phyloP scores from a whole-genome alignment of 2,797 vertebrate species.

The Crax fasciolata region DNA sequence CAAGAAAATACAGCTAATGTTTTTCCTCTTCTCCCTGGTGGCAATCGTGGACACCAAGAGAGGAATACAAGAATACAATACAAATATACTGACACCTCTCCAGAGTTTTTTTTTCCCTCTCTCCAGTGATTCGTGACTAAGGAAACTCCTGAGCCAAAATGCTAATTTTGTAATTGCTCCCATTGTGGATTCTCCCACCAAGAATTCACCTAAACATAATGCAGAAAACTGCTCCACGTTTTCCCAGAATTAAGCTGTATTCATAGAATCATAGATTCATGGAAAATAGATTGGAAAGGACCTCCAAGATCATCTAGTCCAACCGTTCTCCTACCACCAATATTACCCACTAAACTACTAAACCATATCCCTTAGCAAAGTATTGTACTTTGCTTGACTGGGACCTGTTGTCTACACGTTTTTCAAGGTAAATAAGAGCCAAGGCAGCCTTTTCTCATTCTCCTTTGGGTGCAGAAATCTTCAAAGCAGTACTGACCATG shows the following conservation, averaged over 20 bases:
- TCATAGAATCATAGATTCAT: no score
- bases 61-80: neutral
- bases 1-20: neutral
- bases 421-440: neutral
- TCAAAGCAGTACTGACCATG: neutral
- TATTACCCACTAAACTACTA: no score
- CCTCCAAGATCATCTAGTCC: no score
- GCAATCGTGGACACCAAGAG: neutral
- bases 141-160: neutral
- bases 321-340: no score
- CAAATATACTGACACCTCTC: neutral
- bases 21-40: neutral
- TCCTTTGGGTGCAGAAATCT: neutral
- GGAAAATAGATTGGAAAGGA: no score
- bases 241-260: neutral
- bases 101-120: neutral
- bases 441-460: neutral
- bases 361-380: no score
- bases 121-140: neutral
- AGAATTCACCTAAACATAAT: neutral
- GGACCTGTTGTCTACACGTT: neutral
- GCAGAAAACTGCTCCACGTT: neutral
- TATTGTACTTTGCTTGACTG: neutral
- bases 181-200: neutral
- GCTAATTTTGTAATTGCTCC: neutral